Base-by-base conservation (phyloP, 2,888 invertebrate genomes). In the Acanthoscelides obtectus region DNA sequence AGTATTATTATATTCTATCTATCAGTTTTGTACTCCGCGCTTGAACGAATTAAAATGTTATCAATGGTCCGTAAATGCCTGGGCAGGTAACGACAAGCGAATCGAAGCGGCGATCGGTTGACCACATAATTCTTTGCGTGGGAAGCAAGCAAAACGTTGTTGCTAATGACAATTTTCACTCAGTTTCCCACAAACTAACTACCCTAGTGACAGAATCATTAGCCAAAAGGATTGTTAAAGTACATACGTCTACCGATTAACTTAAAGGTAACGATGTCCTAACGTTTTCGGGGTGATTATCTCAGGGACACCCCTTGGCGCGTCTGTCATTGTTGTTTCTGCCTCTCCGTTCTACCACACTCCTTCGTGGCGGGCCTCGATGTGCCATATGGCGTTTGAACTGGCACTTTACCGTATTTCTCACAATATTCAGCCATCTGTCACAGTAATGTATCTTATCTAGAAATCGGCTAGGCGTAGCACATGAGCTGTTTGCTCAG, bases 361-460 rank as follows among this genome's bases (percentile, higher is more conserved):
- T 63, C 73, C 71, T 74, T 76, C 73, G 71, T 72, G 68, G 69
- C 74, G 69, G 71, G 64, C 67, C 74, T 6, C 45, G 45, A 45
- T 71, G 79, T 82, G 83, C 83, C 84, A 84, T 84, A 84, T 84
- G 84, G 83, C 81, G 71, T 74, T 74, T 77, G 76, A 45, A 76
- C 80, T 79, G 80, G 82, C 80, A 80, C 81, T 82, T 81, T 81
- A 79, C 80, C 77, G 79, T 79, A 82, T 81, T 84, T 84, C 84
- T 84, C 84, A 84, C 83, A 83, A 81, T 82, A 81, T 82, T 82
- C 78, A 71, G 81, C 83, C 84, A 84, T 84, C 84, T 84, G 84
- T 83, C 80, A 78, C 63, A 20, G 45, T 45, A 45, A 45, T 45
- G 45, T 12, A 17, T 45, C 45, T 45, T 45, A 45, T 45, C 45